Base-by-base conservation (phyloP, 92 coral and sea anemone species). In the Paramuricea clavata region DNA sequence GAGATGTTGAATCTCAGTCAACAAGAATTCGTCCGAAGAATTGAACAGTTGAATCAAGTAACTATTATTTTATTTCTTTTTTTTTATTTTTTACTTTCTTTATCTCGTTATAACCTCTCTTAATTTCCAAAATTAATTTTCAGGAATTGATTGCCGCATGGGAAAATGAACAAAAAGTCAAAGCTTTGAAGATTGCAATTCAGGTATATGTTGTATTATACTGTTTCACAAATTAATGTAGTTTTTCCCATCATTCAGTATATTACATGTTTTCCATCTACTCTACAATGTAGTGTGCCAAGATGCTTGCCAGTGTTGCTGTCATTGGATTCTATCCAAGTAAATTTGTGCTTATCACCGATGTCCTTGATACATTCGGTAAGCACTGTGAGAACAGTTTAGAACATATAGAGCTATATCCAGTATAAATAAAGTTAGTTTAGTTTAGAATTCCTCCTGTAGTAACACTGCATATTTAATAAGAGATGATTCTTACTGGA, bases 311-410 rank as follows among this genome's bases (percentile, higher is more conserved):
- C 0, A 98, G 95, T 76, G 91, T 94, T 50, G 87, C 94, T 0
- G 99, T 96, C 21, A 94, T 96, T 85, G 94, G 92, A 87, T 96
- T 96, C 74, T 96, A 96, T 65, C 99, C 99, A 69, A 96, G 99
- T 92, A 96, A 96, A 82, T 96, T 96, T 93, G 99, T 96, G n/a
- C 92, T 96, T 33, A 93, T 96, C 13, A 96, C 99, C 19, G 99
- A 96, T 76, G 95, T 96, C n/a, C 87, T 96, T 31, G 99, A 96
- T 74, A 96, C 98, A 9, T 96, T 96, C 93, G 99, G 99, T 96
- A 42, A 91, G 98, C 13, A 11, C 30, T 32, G 7, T 7, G 28
- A 56, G 27, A 76, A 3, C 36, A 21, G 34, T n/a, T n/a, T n/a
- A n/a, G n/a, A n/a, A n/a, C n/a, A n/a, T n/a, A n/a, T n/a, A n/a